Percentiles rank a stretch among this genome's conserved stretches.
phyloP scores from a whole-genome alignment of 2,797 vertebrate genomes.

The Pangasius larnaudii region DNA sequence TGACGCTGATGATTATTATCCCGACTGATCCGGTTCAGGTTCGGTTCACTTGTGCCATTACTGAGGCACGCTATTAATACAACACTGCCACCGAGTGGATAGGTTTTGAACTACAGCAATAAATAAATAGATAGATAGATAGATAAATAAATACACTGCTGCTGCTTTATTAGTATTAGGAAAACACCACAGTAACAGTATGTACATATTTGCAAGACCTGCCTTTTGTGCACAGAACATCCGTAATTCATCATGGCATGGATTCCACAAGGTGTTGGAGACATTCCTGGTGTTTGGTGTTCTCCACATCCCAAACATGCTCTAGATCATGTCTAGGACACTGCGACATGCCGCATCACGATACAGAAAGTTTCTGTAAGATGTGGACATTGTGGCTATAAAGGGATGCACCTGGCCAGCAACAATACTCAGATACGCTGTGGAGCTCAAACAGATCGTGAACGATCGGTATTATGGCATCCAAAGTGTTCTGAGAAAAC shows the following conservation, averaged over 20 bases:
- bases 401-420: neutral
- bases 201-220: neutral
- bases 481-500: neutral
- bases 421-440: neutral
- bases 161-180: neutral
- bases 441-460: neutral
- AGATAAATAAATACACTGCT: neutral
- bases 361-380: neutral
- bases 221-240: neutral
- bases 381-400: neutral
- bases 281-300: neutral
- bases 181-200: too few species aligned
- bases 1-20: neutral
- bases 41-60: neutral
- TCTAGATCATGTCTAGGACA: neutral
- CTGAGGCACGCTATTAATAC: neutral
- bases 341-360: neutral
- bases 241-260: neutral
- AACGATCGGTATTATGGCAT: too few species aligned
- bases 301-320: neutral
- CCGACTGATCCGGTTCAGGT: neutral
- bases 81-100: neutral
- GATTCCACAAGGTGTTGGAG: neutral
- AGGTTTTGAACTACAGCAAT: neutral
- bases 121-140: neutral